Base-by-base conservation (phyloP, 2,888 invertebrate species). In the Corythucha ciliata region DNA sequence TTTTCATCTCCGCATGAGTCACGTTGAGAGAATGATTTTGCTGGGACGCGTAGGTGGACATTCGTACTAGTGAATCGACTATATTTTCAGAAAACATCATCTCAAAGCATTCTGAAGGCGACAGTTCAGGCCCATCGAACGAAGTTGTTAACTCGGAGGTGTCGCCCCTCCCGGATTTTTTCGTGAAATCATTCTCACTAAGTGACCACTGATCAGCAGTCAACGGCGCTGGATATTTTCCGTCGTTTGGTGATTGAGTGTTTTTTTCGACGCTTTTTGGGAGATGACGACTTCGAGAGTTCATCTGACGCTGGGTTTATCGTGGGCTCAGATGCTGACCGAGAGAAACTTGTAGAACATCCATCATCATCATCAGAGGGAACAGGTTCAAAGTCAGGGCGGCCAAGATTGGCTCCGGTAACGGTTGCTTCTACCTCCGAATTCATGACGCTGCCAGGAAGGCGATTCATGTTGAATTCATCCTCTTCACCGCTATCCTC, bases 401-500 rank as follows among this genome's bases (percentile, higher is more conserved):
- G n/a, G n/a, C n/a, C n/a, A n/a, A n/a, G n/a, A n/a, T n/a, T n/a
- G n/a, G n/a, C n/a, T n/a, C n/a, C n/a, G n/a, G 39, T 39, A 22
- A 22, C 42, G n/a, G 24, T 49, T 26, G 46, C 52, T 20, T 46
- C 52, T 16, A 52, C 52, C 27, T 52, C 46, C 21, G 16, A 22
- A 3, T 26, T 18, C 7, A 46, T 36, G 21, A 52, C 26, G 22
- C 20, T 52, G n/a, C 45, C 27, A 12, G 52, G 39, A 24, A 52
- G 24, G 27, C 34, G 52, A 34, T 52, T 52, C 52, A 52, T 46
- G 21, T 52, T 29, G 12, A 42, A 2, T 12, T 51, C 37, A 32
- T 51, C 36, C 25, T 45, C 51, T 14, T 51, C 51, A 12, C 51
- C 46, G 29, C 52, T 52, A n/a, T 52, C 52, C 16, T 46, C 45